These are phyloP conservation scores for Haliclystus octoradiatus DNA, from an alignment of 30 jellyfish, hydroid and myxozoan species.

Conservation along the genomic window DNA sequence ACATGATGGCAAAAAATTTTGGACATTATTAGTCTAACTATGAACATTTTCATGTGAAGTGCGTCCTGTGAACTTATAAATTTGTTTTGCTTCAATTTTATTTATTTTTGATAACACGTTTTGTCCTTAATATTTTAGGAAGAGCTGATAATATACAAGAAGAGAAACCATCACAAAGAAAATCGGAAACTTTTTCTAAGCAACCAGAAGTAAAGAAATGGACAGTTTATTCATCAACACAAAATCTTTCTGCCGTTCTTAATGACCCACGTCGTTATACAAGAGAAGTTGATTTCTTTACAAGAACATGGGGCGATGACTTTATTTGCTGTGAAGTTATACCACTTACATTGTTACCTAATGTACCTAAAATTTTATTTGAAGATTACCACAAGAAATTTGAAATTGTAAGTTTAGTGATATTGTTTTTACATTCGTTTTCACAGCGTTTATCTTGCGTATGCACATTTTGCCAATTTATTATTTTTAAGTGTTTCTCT, in stretches of 20 bases:
- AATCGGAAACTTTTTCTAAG: not conserved
- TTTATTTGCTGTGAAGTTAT: slow-evolving; percentile 77
- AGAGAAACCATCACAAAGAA: not conserved
- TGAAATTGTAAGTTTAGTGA: slow-evolving; percentile 95
- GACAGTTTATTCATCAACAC: slow-evolving; percentile 70
- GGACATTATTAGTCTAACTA: too few species aligned
- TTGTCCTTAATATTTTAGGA: too few species aligned
- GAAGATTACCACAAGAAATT: slow-evolving; percentile 59
- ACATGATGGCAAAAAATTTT: too few species aligned
- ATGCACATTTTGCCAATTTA: too few species aligned
- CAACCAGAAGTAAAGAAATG: slow-evolving; percentile 44
- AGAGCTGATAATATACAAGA: not conserved
- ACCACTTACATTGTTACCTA: slow-evolving; percentile 89
- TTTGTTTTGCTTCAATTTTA: too few species aligned
- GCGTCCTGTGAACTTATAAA: too few species aligned
- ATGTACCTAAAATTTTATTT: slow-evolving; percentile 58
- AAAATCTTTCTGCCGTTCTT: slow-evolving; percentile 79
- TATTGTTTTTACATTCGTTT: too few species aligned
- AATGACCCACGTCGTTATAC: slow-evolving; percentile 90
- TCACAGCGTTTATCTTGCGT: too few species aligned
- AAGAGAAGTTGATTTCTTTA: slow-evolving; percentile 69
- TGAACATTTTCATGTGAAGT: too few species aligned
- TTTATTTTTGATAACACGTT: too few species aligned
- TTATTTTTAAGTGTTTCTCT: too few species aligned
- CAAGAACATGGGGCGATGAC: slow-evolving; percentile 89